A percentile compares a stretch with the other conserved stretches of the same genome.
Evolutionary conservation across 2,888 invertebrate genomes (phyloP).

Genomic region (Cataglyphis altisquamis): DNA sequence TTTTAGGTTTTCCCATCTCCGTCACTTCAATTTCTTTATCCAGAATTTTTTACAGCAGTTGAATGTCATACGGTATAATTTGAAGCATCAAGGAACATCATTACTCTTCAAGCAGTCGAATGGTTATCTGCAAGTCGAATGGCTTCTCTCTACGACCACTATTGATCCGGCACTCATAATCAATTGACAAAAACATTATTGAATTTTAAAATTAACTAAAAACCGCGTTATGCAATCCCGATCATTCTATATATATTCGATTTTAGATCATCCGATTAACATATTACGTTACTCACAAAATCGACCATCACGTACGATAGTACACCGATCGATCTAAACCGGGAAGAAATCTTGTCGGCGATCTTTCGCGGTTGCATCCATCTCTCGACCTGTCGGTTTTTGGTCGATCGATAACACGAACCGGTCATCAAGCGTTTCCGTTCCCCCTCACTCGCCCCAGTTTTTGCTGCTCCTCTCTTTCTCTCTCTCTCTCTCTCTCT

Average conservation of each 20-base stretch:
- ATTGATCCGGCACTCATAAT: slow-evolving; percentile 8
- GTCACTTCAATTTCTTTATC: slow-evolving; percentile 26
- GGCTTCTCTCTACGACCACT: not conserved
- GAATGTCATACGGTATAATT: slow-evolving; percentile 30
- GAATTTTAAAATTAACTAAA: slow-evolving; percentile 1
- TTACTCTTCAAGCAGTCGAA: slow-evolving; percentile 14
- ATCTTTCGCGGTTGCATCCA: slow-evolving; percentile 48
- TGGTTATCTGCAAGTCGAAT: not conserved
- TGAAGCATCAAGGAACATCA: slow-evolving; percentile 45
- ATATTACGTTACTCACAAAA: slow-evolving; percentile 30
- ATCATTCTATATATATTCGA: slow-evolving; percentile 13
- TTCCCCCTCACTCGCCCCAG: not conserved
- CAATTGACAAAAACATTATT: not conserved
- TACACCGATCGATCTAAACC: slow-evolving; percentile 54
- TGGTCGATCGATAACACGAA: slow-evolving; percentile 46
- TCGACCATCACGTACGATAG: slow-evolving; percentile 23
- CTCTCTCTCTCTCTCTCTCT: not conserved
- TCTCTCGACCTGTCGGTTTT: slow-evolving; percentile 38
- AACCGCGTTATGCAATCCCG: not conserved
- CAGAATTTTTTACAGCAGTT: slow-evolving; percentile 21
- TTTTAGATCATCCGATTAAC: slow-evolving; percentile 27
- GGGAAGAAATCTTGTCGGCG: slow-evolving; percentile 38
- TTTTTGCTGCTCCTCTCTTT: not conserved
- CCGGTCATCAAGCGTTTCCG: slow-evolving; percentile 8
- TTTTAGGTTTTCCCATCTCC: slow-evolving; percentile 68